A percentile compares a stretch with the other conserved stretches of the same genome.
phyloP scores from a whole-genome alignment of 1,140 invertebrate genomes.

The Alviniconcha marisindica region DNA sequence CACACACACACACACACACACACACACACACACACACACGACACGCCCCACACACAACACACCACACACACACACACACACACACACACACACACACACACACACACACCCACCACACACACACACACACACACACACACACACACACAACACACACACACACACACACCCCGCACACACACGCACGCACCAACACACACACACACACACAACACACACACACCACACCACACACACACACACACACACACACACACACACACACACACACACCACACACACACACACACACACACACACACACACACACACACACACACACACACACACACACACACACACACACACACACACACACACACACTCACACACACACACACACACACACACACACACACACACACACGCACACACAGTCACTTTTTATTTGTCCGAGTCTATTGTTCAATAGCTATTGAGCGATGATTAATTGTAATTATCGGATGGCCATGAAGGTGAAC shows the following conservation, averaged over 20 bases:
- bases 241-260: background rate
- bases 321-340: background rate
- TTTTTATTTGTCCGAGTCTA: too few species aligned
- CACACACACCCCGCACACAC: background rate
- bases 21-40: too few species aligned
- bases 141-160: background rate
- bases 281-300: background rate
- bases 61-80: too few species aligned
- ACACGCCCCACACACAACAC: too few species aligned
- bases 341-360: conserved; percentile 1
- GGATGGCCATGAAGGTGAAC: background rate
- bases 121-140: background rate
- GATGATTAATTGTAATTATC: too few species aligned
- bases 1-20: too few species aligned
- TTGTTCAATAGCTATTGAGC: too few species aligned
- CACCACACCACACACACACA: background rate
- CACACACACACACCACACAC: too few species aligned
- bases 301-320: background rate
- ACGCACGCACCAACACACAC: background rate
- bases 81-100: too few species aligned
- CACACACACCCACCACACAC: too few species aligned
- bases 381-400: conserved; percentile 11
- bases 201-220: background rate
- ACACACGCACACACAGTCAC: background rate
- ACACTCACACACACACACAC: background rate